These are phyloP conservation scores for Microtus pennsylvanicus DNA, from an alignment of 2,113 vertebrate genomes.

Conservation along the genomic window DNA sequence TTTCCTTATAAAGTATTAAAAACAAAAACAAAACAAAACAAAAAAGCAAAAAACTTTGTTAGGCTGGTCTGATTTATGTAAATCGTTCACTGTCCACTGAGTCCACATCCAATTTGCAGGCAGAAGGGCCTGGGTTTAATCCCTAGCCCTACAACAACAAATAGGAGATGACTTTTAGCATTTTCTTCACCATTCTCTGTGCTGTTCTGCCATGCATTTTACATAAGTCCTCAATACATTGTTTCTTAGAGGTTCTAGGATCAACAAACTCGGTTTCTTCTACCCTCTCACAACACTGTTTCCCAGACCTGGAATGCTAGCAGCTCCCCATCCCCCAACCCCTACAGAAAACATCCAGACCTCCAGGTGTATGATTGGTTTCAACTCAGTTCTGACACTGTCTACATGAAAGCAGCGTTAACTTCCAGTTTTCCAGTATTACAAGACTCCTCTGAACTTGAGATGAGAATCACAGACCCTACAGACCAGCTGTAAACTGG, in stretches of 20 bases:
- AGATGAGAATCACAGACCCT: background rate
- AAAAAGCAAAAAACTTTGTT: background rate
- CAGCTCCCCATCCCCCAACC: background rate
- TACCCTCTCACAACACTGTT: background rate
- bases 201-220: background rate
- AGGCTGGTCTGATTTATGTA: background rate
- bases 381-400: background rate
- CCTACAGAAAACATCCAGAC: background rate
- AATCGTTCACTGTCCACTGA: background rate
- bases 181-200: background rate
- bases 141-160: background rate
- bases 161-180: background rate
- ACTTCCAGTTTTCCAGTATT: background rate
- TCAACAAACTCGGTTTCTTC: background rate
- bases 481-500: background rate
- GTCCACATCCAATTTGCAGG: background rate
- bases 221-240: background rate
- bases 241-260: background rate
- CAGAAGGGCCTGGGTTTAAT: background rate
- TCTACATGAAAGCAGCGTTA: background rate
- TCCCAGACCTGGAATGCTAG: background rate
- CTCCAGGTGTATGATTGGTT: background rate
- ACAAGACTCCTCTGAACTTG: background rate
- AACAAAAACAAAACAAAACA: no score
- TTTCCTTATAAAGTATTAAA: background rate